Evolutionary conservation across 2,888 invertebrate genomes (phyloP).

Genomic region (Orthosia cruda): DNA sequence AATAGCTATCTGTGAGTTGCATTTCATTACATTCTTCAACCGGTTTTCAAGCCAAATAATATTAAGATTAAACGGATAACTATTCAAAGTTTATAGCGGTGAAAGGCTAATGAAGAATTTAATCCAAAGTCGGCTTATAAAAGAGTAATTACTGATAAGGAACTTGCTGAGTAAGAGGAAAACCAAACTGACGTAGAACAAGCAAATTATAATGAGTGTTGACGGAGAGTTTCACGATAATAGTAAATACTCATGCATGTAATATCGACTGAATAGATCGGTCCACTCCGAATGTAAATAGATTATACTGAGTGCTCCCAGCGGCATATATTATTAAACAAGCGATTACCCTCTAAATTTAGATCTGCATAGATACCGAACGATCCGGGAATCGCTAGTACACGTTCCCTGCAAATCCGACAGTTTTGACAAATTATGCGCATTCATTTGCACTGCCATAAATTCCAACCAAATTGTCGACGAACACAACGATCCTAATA

Average conservation of each 20-base stretch:
- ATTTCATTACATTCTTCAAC: slow-evolving; percentile 6
- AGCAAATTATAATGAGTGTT: slow-evolving; percentile 56
- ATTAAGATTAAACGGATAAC: slow-evolving; percentile 30
- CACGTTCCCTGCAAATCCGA: slow-evolving; percentile 81
- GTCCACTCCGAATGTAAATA: slow-evolving; percentile 76
- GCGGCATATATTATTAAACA: slow-evolving; percentile 84
- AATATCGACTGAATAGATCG: slow-evolving; percentile 74
- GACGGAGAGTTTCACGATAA: slow-evolving; percentile 59
- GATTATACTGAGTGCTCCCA: slow-evolving; percentile 74
- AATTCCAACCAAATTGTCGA: slow-evolving; percentile 66
- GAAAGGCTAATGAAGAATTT: slow-evolving; percentile 39
- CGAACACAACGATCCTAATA: slow-evolving; percentile 59
- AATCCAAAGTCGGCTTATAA: slow-evolving; percentile 22
- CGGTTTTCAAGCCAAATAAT: slow-evolving; percentile 19
- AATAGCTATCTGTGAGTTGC: slow-evolving; percentile 20
- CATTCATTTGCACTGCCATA: slow-evolving; percentile 79
- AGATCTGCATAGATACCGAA: slow-evolving; percentile 82
- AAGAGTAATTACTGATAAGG: slow-evolving; percentile 52
- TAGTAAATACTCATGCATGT: slow-evolving; percentile 59
- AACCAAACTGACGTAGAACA: slow-evolving; percentile 42
- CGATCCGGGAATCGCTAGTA: slow-evolving; percentile 76
- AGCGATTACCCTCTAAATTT: slow-evolving; percentile 85
- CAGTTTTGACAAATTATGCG: slow-evolving; percentile 85
- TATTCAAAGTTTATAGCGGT: slow-evolving; percentile 21
- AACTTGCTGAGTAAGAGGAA: slow-evolving; percentile 39